Base-by-base conservation (phyloP, 2,113 vertebrate species). In the Butastur rufipennis region DNA sequence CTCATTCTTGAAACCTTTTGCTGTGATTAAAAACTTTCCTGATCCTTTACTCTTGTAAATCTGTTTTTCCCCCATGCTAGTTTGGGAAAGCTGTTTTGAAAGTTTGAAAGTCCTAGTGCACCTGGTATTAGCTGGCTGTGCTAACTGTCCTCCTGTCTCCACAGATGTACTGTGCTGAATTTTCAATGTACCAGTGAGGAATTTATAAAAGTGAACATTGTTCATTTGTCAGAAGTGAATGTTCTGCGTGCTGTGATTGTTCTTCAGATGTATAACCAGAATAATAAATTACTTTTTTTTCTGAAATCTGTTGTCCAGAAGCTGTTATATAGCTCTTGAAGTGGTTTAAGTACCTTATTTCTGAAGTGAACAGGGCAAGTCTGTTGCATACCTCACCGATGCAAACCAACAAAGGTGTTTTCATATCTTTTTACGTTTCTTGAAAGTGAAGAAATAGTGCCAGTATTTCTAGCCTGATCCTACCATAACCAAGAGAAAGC, bases 181-280 rank as follows among this genome's bases (percentile, higher is more conserved):
- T 65, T 74, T 34, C 43, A 23, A 1, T 20, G 3, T 59, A 45
- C 20, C 18, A 3, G 25, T 16, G 53, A 61, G 34, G 34, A 53
- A 25, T 72, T 48, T 56, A 14, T 27, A 56, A 11, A 91, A 78
- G 45, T 16, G 25, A 45, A 72, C 1, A 2, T 48, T 72, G 18
- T 9, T 77, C 3, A 2, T 47, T 83, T 2, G 1, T 77, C 53
- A 52, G 43, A 88, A 80, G 31, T 7, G 1, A 22, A 16, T 25
- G 0, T 8, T 40, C 6, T 43, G 19, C 1, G 0, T 67, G 26
- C 58, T 36, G 22, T 58, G 48, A 36, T 59, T 3, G 0, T 67
- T 93, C 56, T 45, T 66, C 29, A 34, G 34, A 19, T 55, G 13
- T 29, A 36, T 56, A 22, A 15, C 6, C 25, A 58, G 36, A 82